These are phyloP conservation scores for Pyrocoelia pectoralis DNA, from an alignment of 2,888 invertebrate species.

Conservation along the genomic window DNA sequence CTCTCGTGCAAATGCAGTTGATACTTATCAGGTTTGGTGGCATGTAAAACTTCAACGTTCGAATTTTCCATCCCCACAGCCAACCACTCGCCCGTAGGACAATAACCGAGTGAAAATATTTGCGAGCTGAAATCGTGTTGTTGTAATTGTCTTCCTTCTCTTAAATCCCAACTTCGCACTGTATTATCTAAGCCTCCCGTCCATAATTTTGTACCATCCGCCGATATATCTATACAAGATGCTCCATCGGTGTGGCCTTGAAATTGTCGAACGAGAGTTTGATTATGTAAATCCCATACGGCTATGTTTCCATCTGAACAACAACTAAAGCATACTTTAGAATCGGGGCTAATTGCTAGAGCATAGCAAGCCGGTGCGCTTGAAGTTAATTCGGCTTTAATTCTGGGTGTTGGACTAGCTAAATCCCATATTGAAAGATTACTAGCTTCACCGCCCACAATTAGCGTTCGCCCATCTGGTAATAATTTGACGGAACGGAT, in stretches of 20 bases:
- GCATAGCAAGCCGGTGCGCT: constrained; percentile 97
- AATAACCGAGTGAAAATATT: constrained; percentile 95
- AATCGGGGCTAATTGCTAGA: constrained; percentile 94
- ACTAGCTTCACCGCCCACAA: constrained; percentile 96
- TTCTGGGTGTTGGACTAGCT: constrained; percentile 87
- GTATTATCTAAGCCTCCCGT: constrained; percentile 96
- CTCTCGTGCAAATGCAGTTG: constrained; percentile 95
- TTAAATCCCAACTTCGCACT: constrained; percentile 88
- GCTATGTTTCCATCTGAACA: constrained; percentile 97
- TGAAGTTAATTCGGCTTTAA: constrained; percentile 93
- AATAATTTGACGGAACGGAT: constrained; percentile 93
- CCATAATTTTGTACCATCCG: constrained; percentile 93
- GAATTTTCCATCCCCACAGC: constrained; percentile 98
- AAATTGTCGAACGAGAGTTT: constrained; percentile 88
- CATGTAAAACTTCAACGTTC: constrained; percentile 90
- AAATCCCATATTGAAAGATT: constrained; percentile 96
- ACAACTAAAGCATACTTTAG: constrained; percentile 96
- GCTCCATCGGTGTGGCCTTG: constrained; percentile 96
- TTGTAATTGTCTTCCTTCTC: constrained; percentile 90
- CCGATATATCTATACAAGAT: constrained; percentile 94
- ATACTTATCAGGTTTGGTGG: constrained; percentile 92
- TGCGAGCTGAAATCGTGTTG: constrained; percentile 93
- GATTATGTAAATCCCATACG: constrained; percentile 97
- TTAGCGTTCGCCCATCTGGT: constrained; percentile 90
- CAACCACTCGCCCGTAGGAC: constrained; percentile 94